phyloP scores from a whole-genome alignment of 1,140 invertebrate species.

The Thaumetopoea pityocampa region DNA sequence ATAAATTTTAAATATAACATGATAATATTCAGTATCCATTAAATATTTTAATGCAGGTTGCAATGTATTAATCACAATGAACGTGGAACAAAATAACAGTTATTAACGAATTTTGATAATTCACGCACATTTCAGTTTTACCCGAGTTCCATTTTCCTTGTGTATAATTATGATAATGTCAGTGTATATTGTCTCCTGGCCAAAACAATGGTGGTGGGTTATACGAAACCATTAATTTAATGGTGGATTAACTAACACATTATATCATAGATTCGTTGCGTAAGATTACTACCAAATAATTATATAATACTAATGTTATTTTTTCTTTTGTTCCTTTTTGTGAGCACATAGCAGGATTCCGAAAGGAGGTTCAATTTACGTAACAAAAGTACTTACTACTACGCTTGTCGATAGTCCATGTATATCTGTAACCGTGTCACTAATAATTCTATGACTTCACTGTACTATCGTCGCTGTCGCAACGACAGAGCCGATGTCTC shows the following conservation, averaged over 20 bases:
- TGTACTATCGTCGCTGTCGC: conserved; percentile 37
- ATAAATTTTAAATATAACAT: too few species aligned
- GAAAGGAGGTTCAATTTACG: conserved; percentile 69
- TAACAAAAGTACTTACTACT: conserved; percentile 66
- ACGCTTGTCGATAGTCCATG: conserved; percentile 67
- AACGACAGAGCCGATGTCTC: conserved; percentile 53
- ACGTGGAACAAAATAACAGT: too few species aligned
- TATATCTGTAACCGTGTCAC: conserved; percentile 37
- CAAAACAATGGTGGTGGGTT: conserved; percentile 44
- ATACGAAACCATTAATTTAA: conserved; percentile 20
- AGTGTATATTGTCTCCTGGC: conserved; percentile 34
- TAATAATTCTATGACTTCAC: conserved; percentile 45
- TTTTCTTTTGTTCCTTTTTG: conserved; percentile 68
- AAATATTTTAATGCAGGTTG: too few species aligned
- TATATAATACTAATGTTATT: conserved; percentile 71
- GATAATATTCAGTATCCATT: too few species aligned
- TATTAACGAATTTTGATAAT: too few species aligned
- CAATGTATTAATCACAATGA: not conserved
- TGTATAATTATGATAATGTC: conserved; percentile 29
- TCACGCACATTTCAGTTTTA: too few species aligned
- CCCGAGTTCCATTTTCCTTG: conserved; percentile 5
- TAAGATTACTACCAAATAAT: conserved; percentile 44
- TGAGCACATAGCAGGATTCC: conserved; percentile 74
- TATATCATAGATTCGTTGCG: conserved; percentile 20
- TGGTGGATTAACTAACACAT: conserved; percentile 22